Evolutionary conservation across 2,113 vertebrate genomes (phyloP), one percentile per base, ranked within the genome.

Genomic region (Nycticebus coucang): DNA sequence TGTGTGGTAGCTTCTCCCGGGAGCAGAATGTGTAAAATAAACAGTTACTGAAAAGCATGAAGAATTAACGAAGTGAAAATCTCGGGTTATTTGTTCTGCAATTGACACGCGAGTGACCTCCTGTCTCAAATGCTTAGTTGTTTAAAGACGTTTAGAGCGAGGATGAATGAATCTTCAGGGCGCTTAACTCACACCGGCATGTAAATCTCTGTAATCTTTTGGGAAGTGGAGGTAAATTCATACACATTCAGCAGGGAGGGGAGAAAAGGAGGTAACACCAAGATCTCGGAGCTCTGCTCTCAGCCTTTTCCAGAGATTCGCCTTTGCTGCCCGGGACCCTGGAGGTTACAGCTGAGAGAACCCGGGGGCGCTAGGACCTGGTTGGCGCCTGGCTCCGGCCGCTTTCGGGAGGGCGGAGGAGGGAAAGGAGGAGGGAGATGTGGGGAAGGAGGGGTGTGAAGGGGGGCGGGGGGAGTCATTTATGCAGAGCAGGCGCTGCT

Each of bases 401-500:
- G 59, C 85, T 57, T 64, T 94, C 72, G 64, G 83, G 93, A 91
- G 89, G 96, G 96, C 84, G 97, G 96, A 85, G 96, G 95, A 91
- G 91, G 72, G 79, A 86, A 37, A 24, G 92, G 94, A 88, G 91
- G 94, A 77, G 55, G 78, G 84, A 24, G 97, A 77, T 28, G 84
- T 72, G 95, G 83, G 95, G 83, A 96, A 96, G 97, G 96, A 97
- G 97, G 80, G 97, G 95, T 94, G 97, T 91, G 33, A 4, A 37
- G 50, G 64, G 45, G 89, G 85, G 95, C 22, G 89, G 94, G 93
- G 94, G 72, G 81, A 97, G 96, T 97, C 95, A 98, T 98, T 98
- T 98, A 97, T 97, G 97, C 97, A 92, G 98, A 93, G 97, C 94
- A 45, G 77, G 69, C 86, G 55, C 91, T 62, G 93, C 97, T 97